phyloP scores from a whole-genome alignment of 2,888 invertebrate genomes.

The Erebia palarica region DNA sequence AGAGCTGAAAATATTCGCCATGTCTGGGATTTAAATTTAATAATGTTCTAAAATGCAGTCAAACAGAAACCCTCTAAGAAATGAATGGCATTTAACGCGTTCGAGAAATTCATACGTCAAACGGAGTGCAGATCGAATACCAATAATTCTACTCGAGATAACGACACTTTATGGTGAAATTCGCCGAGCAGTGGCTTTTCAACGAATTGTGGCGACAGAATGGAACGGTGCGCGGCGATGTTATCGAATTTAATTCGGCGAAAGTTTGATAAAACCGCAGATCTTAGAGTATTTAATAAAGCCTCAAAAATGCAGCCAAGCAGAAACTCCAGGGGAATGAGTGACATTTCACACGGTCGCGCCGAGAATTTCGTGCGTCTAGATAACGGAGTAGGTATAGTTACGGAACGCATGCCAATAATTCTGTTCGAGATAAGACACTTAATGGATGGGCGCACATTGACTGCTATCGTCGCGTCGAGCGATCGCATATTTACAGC shows the following conservation, averaged over 20 bases:
- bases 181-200: neutral
- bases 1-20: neutral
- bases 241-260: conserved; percentile 3
- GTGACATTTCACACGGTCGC: neutral
- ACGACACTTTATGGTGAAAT: conserved; percentile 11
- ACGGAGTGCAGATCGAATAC: conserved; percentile 1
- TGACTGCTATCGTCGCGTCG: too few relatives aligned
- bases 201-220: neutral
- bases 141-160: neutral
- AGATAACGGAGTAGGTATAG: too few relatives aligned
- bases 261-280: neutral
- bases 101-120: conserved; percentile 11
- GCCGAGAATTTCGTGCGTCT: neutral
- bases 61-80: conserved; percentile 6
- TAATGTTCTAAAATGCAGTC: conserved; percentile 16
- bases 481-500: too few relatives aligned
- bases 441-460: too few relatives aligned
- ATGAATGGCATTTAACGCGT: conserved; percentile 14
- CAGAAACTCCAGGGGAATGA: neutral
- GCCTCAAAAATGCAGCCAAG: neutral
- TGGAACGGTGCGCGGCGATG: neutral
- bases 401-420: too few relatives aligned
- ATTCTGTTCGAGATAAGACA: too few relatives aligned
- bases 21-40: conserved; percentile 11
- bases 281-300: neutral